Evolutionary conservation across 2,888 invertebrate genomes (phyloP), one percentile per base, ranked within the genome.

Genomic region (Steinernema carpocapsae): DNA sequence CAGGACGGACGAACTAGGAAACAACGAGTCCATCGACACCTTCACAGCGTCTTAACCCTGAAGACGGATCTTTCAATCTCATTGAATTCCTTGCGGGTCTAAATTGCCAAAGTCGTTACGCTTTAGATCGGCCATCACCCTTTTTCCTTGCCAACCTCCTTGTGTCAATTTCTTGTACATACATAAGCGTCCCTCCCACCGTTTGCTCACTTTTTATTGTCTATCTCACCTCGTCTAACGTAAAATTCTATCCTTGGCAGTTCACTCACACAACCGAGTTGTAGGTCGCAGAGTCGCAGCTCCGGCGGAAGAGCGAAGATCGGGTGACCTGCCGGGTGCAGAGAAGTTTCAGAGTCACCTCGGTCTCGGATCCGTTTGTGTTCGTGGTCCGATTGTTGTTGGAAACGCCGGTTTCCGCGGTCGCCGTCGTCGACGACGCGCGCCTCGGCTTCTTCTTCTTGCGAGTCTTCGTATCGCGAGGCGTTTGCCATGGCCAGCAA

Each of bases 311-410:
- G 32, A 64, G 64, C 26, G 64, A 64, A 17, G 64, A 64, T 14
- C 64, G 64, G 6, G 64, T 64, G 14, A 77, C 78, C 71, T 79
- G 79, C 32, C 76, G 72, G 42, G 79, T 71, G 52, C 78, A 78
- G 22, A 80, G 71, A 17, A 77, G 32, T n/a, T 70, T 59, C 26
- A 78, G 70, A 1, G 76, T 74, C 32, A 76, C 70, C 22, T 76
- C 76, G 24, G 75, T 59, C 37, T 76, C 72, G 24, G 77, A 43
- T 19, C 70, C 51, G 52, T 75, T 75, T 10, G 52, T 14, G 72
- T 37, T 37, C 37, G 37, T 37, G 37, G 37, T 37, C 37, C 72
- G 75, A 24, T 74, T 72, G 24, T 52, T 71, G 14, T 56, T 52
- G 6, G 76, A 76, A n/a, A 45, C 56, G 10, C 72, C 24, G 19